Evolutionary conservation across 1,140 invertebrate genomes (phyloP), one percentile per base, ranked within the genome.

Genomic region (Drosophila punjabiensis): DNA sequence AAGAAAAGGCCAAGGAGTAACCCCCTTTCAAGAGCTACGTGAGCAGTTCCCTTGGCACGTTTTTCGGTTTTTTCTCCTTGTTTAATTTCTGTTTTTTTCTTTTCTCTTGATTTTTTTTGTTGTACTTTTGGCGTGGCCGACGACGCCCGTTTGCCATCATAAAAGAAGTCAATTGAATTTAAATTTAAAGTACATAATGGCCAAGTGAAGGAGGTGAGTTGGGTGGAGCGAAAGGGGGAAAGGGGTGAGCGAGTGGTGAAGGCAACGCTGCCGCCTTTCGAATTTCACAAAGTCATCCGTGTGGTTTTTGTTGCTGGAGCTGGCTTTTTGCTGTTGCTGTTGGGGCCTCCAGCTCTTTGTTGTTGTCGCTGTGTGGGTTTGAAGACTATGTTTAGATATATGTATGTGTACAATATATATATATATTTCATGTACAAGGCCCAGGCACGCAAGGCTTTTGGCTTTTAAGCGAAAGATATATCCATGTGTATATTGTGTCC

Each of bases 111-210:
- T 32, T 78, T 77, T 77, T 77, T 55, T 48, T 69, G 35, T 66
- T 80, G 67, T 80, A 73, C 81, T 78, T 86, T 82, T 86, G 82
- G 82, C 87, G 86, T 90, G 79, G 86, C 65, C 86, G 86, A 80
- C 76, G 86, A 81, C 79, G 86, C 82, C 85, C 87, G 86, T 90
- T 79, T 90, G 86, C 79, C 86, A 90, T 90, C 86, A 90, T 90
- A 90, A 90, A 90, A 86, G 82, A 90, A 90, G 86, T 90, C 86
- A 90, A 90, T 90, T 90, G 86, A 90, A 90, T 90, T 90, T 90
- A 90, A 90, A 90, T 90, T 90, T 90, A 90, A 90, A 90, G 86
- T 90, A 90, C 86, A 90, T 90, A 90, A 90, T 90, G 82, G 80
- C 86, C 79, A 90, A 79, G 59, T 60, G 68, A 67, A 68, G 75